Evolutionary conservation across 2,113 vertebrate species (phyloP).

Genomic region (Chloebia gouldiae): DNA sequence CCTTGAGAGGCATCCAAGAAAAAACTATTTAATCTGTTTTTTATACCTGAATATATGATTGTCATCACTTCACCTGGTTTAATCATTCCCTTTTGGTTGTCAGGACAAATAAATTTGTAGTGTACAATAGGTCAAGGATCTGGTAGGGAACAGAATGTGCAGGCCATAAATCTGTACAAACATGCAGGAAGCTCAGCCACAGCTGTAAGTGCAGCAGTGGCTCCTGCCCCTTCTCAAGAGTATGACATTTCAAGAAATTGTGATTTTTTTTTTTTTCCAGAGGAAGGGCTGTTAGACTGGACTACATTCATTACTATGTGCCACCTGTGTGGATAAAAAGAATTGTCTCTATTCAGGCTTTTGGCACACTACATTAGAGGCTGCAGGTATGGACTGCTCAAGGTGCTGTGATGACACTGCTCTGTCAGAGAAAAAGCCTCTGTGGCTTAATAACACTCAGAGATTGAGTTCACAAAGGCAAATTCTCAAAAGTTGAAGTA

Average conservation of each 20-base stretch:
- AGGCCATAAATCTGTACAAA: slow-evolving; percentile 10
- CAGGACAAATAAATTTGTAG: neutral
- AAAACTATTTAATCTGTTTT: neutral
- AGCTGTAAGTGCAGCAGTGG: neutral
- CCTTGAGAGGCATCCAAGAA: neutral
- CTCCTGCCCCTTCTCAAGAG: slow-evolving; percentile 9
- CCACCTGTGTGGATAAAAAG: neutral
- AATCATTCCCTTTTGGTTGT: neutral
- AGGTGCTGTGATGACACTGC: neutral
- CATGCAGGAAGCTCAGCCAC: neutral
- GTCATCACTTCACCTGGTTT: neutral
- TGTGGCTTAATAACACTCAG: neutral
- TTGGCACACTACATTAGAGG: neutral
- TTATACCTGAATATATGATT: neutral
- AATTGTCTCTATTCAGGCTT: neutral
- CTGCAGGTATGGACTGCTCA: neutral
- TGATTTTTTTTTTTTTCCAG: neutral
- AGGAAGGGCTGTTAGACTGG: neutral
- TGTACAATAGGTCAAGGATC: slow-evolving; percentile 6
- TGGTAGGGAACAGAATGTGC: slow-evolving; percentile 3
- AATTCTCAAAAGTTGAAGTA: neutral
- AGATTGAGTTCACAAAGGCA: neutral
- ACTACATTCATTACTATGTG: neutral
- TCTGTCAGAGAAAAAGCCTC: neutral
- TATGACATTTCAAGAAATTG: slow-evolving; percentile 1